Evolutionary conservation across 2,888 invertebrate species (phyloP).

Genomic region (Caenorhabditis macrosperma): DNA sequence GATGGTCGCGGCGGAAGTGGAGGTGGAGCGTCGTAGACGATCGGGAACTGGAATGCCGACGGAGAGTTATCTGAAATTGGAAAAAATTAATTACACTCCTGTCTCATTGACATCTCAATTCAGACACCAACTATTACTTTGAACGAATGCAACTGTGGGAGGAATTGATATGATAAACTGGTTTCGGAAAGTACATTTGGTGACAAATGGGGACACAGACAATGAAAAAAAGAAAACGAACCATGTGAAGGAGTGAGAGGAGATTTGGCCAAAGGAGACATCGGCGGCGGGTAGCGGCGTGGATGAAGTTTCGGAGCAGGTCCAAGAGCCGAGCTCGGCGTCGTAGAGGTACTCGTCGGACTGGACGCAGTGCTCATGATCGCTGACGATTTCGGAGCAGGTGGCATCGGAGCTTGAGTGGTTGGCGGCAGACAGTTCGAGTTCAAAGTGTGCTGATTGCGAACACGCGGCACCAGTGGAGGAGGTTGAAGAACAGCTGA

Average conservation of each 20-base stretch:
- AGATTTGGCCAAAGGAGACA: constrained; percentile 55
- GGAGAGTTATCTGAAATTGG: constrained; percentile 23
- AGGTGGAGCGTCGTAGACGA: constrained; percentile 41
- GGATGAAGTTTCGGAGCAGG: constrained; percentile 52
- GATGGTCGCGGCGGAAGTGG: constrained; percentile 55
- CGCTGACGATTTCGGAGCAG: constrained; percentile 39
- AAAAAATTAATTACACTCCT: not conserved
- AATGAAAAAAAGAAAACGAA: too few relatives aligned
- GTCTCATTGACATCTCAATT: not conserved
- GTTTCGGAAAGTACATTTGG: too few relatives aligned
- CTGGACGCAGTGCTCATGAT: constrained; percentile 35
- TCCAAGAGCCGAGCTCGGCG: constrained; percentile 39
- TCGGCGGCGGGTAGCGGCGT: constrained; percentile 27
- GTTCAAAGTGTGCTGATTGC: constrained; percentile 10
- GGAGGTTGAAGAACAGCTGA: constrained; percentile 63
- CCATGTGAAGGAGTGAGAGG: constrained; percentile 54
- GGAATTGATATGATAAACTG: constrained; percentile 43
- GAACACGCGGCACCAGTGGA: constrained; percentile 44
- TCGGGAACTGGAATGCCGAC: constrained; percentile 58
- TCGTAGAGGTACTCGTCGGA: constrained; percentile 44
- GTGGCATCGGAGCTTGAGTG: constrained; percentile 52
- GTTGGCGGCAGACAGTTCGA: constrained; percentile 43
- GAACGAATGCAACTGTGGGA: not conserved
- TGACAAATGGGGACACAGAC: too few relatives aligned
- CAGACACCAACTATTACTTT: not conserved